Evolutionary conservation across 1,140 invertebrate genomes (phyloP).

Genomic region (Hylaeus anthracinus): DNA sequence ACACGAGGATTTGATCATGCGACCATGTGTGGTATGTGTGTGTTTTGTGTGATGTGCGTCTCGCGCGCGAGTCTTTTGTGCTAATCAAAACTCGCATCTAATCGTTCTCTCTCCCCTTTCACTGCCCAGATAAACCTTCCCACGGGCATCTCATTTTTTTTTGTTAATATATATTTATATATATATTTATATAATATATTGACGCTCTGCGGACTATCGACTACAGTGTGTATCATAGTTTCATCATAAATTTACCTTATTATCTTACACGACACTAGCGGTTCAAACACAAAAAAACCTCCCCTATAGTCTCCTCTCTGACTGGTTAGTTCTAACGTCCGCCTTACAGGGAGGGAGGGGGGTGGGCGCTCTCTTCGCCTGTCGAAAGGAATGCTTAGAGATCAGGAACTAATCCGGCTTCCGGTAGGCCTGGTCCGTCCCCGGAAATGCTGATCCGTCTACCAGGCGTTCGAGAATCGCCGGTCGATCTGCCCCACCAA

Average conservation of each 20-base stretch:
- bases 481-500: slow-evolving; percentile 8
- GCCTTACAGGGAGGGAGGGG: background rate
- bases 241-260: slow-evolving; percentile 12
- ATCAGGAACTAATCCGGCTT: slow-evolving; percentile 58
- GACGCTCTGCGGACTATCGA: slow-evolving; percentile 32
- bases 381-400: slow-evolving; percentile 57
- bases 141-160: slow-evolving; percentile 2
- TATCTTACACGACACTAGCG: slow-evolving; percentile 43
- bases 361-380: slow-evolving; percentile 19
- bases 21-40: background rate
- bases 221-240: slow-evolving; percentile 37
- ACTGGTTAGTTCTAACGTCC: slow-evolving; percentile 21
- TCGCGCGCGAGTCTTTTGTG: background rate
- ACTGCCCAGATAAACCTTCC: background rate
- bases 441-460: slow-evolving; percentile 7
- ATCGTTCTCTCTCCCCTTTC: slow-evolving; percentile 24
- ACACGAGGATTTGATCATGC: slow-evolving; percentile 12
- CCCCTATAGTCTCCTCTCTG: background rate
- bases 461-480: slow-evolving; percentile 15
- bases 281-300: slow-evolving; percentile 40
- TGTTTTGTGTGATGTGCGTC: background rate
- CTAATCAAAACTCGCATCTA: background rate
- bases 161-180: slow-evolving; percentile 13
- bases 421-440: background rate
- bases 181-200: slow-evolving; percentile 26